Base-by-base conservation (phyloP, 2,888 invertebrate species). In the Sussaba pulchella region DNA sequence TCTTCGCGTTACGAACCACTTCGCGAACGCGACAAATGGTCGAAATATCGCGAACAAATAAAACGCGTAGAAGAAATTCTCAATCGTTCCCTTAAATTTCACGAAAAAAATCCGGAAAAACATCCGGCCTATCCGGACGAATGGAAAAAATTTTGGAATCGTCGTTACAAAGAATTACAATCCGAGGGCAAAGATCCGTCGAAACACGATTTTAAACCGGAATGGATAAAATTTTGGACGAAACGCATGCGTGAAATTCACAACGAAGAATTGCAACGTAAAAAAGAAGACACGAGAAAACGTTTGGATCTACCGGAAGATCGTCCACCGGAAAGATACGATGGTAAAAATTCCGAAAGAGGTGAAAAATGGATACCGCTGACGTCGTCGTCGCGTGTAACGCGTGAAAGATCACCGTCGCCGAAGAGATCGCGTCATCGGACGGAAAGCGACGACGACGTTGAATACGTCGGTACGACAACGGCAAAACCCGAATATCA, bases 141-240 rank as follows among this genome's bases (percentile, higher is more conserved):
- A 89, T 98, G 98, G 98, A 97, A 97, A 89, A 95, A 95, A 89
- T 97, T 97, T 91, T 98, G 97, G 97, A 97, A 97, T 90, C 93
- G 94, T 9, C 94, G 97, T 0, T 97, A 96, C 90, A 96, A 96
- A 89, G 96, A 97, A 91, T 92, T 97, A 67, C 96, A 96, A 89
- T 92, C 94, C 87, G 95, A 95, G 91, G 95, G 95, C 63, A 95
- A 95, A 90, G 97, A 98, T 90, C 95, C 96, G 0, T 94, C 95
- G 39, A 95, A 95, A 83, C 95, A 97, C 89, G 97, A 98, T 89
- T 98, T 97, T 90, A 97, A 97, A 86, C 96, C 97, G 0, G 98
- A 98, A 88, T 98, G 98, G 98, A 97, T 97, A 69, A 92, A 94
- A 66, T 97, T 95, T 91, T 98, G 98, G 98, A 96, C 96, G 86